These are phyloP conservation scores for Sebastolobus alascanus DNA, from an alignment of 2,797 vertebrate species.

Conservation along the genomic window DNA sequence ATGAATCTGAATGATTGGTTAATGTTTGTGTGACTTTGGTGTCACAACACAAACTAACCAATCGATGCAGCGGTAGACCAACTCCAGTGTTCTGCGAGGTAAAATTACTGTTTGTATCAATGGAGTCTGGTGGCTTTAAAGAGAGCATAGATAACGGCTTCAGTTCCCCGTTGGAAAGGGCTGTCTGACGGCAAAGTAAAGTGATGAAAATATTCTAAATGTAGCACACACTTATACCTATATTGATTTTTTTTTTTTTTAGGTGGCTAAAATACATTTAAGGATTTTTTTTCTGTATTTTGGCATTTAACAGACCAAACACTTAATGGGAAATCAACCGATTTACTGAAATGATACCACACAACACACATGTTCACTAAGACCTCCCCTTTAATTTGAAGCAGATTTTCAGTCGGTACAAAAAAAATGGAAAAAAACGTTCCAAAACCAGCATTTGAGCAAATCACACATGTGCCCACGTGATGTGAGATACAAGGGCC, in stretches of 20 bases:
- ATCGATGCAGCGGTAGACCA: too few species aligned
- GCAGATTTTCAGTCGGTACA: conserved; percentile 60
- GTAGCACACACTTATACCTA: neutral
- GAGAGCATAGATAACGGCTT: neutral
- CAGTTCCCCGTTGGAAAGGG: too few species aligned
- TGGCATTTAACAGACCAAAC: neutral
- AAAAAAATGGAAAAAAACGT: conserved; percentile 59
- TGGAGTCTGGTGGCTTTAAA: neutral
- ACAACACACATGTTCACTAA: conserved; percentile 18
- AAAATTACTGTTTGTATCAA: too few species aligned
- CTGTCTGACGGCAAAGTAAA: neutral
- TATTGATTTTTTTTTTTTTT: too few species aligned
- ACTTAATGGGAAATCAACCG: neutral
- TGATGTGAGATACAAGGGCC: conserved; percentile 13
- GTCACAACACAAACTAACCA: too few species aligned
- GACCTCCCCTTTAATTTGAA: conserved; percentile 74
- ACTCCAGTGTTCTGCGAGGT: accelerated
- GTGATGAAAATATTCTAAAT: neutral
- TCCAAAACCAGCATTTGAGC: conserved; percentile 42
- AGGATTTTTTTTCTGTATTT: neutral
- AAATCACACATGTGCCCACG: conserved; percentile 40
- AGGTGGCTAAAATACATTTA: too few species aligned
- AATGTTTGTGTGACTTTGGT: too few species aligned
- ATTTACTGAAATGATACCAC: neutral
- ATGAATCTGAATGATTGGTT: too few species aligned